Percentiles rank a stretch among this genome's conserved stretches.
Evolutionary conservation across 2,888 invertebrate genomes (phyloP).

Genomic region (Lepidonotus clava): DNA sequence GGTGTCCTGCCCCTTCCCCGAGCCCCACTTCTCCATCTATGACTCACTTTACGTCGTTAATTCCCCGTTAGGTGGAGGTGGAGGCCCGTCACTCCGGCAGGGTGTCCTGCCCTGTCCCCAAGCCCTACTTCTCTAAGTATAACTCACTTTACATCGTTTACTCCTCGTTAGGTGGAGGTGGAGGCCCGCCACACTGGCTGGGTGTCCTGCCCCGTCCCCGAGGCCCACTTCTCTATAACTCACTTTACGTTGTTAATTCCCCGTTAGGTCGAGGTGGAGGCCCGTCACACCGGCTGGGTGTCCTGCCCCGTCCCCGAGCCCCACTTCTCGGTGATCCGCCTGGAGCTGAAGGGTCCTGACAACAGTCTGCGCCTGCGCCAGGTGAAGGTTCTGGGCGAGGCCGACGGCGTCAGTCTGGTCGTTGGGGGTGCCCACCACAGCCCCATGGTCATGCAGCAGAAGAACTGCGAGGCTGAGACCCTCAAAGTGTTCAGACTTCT

Average conservation of each 20-base stretch:
- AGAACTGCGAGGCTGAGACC: constrained; percentile 94
- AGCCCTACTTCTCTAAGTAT: constrained; percentile 77
- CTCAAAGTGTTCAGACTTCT: constrained; percentile 94
- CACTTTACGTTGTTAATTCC: constrained; percentile 84
- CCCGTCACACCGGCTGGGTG: constrained; percentile 93
- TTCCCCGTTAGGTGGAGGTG: constrained; percentile 92
- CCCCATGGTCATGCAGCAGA: constrained; percentile 87
- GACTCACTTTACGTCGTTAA: no score
- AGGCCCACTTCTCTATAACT: constrained; percentile 74
- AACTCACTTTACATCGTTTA: no score
- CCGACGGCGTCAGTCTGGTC: constrained; percentile 82
- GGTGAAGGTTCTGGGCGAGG: constrained; percentile 82
- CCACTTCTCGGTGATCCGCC: constrained; percentile 65
- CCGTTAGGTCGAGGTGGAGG: constrained; percentile 93
- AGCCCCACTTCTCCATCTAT: constrained; percentile 75
- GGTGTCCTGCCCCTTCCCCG: constrained; percentile 90
- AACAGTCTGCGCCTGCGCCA: constrained; percentile 94
- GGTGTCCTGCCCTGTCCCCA: constrained; percentile 91
- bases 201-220: constrained; percentile 90
- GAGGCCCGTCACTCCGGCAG: constrained; percentile 93
- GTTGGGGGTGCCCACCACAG: constrained; percentile 75
- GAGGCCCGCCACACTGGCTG: constrained; percentile 93
- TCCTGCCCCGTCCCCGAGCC: constrained; percentile 88
- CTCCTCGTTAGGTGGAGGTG: constrained; percentile 92
- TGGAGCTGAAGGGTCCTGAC: constrained; percentile 87